Conservation (phyloP, 2,888 invertebrate species). For the Girardia tigrina region DNA sequence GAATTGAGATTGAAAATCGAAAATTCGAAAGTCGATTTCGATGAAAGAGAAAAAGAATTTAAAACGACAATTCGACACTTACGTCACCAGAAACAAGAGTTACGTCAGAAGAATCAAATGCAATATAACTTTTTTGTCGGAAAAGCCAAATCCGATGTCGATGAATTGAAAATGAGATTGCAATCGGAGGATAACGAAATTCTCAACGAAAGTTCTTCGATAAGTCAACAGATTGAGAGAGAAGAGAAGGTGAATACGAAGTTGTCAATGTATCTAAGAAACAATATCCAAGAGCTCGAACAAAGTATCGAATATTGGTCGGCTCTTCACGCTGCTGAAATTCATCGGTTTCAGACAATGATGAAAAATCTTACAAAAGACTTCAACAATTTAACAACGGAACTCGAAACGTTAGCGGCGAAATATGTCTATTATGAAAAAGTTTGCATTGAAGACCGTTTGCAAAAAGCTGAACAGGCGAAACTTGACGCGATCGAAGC, state of each 20-base stretch:
- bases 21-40: background rate
- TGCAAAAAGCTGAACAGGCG: background rate
- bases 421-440: slow-evolving; percentile 14
- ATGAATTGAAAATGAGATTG: slow-evolving; percentile 1
- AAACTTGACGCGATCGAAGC: slow-evolving; percentile 1
- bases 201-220: background rate
- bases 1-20: background rate
- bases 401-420: background rate
- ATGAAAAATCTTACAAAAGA: slow-evolving; percentile 1
- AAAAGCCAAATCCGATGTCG: background rate
- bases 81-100: background rate
- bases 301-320: slow-evolving; percentile 1
- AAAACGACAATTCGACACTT: background rate
- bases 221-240: background rate
- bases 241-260: background rate
- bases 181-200: background rate
- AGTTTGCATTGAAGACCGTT: background rate
- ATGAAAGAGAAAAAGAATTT: background rate
- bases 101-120: background rate
- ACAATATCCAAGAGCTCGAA: background rate
- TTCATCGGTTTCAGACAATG: background rate
- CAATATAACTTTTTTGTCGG: background rate
- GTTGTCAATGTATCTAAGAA: background rate
- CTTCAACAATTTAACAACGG: background rate
- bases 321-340: background rate